Evolutionary conservation across 2,113 vertebrate species (phyloP).

Genomic region (Lynx canadensis): DNA sequence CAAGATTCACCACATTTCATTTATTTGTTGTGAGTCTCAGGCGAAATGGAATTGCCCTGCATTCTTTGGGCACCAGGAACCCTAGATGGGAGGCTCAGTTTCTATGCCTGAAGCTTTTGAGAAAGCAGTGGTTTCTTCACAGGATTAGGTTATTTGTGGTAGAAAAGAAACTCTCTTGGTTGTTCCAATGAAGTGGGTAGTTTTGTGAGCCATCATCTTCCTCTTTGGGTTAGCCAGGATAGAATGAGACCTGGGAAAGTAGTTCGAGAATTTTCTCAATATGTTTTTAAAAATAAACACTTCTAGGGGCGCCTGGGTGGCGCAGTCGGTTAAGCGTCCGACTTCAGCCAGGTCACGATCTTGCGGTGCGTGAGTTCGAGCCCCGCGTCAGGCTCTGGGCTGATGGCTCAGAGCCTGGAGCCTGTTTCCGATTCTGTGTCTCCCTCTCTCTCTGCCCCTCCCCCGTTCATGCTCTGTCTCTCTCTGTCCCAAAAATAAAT

Average conservation of each 20-base stretch:
- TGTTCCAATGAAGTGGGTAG: not conserved
- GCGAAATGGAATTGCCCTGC: not conserved
- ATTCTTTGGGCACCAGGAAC: not conserved
- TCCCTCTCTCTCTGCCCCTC: no score
- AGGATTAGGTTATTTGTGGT: not conserved
- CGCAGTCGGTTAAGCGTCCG: no score
- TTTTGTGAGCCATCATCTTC: not conserved
- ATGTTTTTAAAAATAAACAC: not conserved
- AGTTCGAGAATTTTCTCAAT: not conserved
- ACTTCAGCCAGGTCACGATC: no score
- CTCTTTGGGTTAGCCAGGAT: not conserved
- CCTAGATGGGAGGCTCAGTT: not conserved
- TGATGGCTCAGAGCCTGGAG: no score
- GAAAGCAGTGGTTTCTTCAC: not conserved
- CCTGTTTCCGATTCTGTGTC: no score
- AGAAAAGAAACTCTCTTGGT: not conserved
- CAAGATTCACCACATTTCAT: not conserved
- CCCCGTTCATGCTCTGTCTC: no score
- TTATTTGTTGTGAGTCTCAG: not conserved
- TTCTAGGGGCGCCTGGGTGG: no score
- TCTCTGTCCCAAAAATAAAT: no score
- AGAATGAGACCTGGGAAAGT: not conserved
- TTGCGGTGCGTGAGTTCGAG: no score
- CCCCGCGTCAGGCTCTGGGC: no score
- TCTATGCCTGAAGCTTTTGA: not conserved